Evolutionary conservation across 2,888 invertebrate genomes (phyloP).

Genomic region (Entomobrya multifasciata): DNA sequence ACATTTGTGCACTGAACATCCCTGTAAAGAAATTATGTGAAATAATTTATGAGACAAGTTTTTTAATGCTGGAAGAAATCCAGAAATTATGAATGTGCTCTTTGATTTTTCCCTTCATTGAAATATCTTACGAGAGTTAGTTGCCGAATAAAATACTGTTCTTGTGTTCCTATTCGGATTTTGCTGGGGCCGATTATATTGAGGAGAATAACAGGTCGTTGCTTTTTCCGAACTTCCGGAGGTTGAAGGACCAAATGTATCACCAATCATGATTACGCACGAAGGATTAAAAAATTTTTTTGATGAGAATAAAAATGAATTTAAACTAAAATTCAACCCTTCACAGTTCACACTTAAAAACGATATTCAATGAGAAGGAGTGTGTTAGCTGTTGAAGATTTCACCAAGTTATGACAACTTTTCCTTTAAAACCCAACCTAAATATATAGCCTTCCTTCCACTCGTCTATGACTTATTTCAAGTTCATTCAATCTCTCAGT

Average conservation of each 20-base stretch:
- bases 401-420: slow-evolving; percentile 61
- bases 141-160: slow-evolving; percentile 62
- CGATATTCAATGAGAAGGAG: not conserved
- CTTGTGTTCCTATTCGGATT: slow-evolving; percentile 58
- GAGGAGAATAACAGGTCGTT: slow-evolving; percentile 63
- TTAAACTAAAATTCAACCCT: too few relatives aligned
- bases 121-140: slow-evolving; percentile 54
- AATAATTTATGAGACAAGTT: too few relatives aligned
- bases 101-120: too few relatives aligned
- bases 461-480: slow-evolving; percentile 63
- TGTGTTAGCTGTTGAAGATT: slow-evolving; percentile 49
- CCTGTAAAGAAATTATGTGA: too few relatives aligned
- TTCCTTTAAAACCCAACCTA: slow-evolving; percentile 48
- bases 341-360: not conserved
- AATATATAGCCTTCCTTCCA: slow-evolving; percentile 72
- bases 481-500: slow-evolving; percentile 60
- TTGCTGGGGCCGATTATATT: slow-evolving; percentile 46
- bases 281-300: too few relatives aligned
- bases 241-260: slow-evolving; percentile 43
- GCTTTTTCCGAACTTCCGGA: slow-evolving; percentile 56
- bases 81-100: not conserved
- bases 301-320: too few relatives aligned
- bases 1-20: slow-evolving; percentile 62
- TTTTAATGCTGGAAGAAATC: too few relatives aligned
- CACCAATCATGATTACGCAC: slow-evolving; percentile 56